These are phyloP conservation scores for Nematostella vectensis DNA, from an alignment of 92 coral and sea anemone genomes.

Conservation along the genomic window DNA sequence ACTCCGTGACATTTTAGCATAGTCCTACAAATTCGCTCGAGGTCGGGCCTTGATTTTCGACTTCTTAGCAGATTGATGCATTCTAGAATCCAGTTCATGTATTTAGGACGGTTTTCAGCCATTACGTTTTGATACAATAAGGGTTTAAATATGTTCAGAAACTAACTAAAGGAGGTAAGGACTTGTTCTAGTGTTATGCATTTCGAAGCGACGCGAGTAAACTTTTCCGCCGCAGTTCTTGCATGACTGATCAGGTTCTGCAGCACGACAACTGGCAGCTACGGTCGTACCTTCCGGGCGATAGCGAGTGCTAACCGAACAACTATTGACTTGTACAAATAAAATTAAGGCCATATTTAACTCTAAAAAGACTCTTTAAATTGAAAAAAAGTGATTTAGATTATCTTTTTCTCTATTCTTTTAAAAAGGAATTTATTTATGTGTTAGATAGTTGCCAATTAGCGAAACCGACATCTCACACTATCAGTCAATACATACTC, in stretches of 20 bases:
- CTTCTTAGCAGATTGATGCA: constrained; percentile 94
- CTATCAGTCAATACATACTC: too few relatives aligned
- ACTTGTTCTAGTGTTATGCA: neutral
- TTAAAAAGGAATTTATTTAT: too few relatives aligned
- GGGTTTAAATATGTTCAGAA: neutral
- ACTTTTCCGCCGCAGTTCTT: neutral
- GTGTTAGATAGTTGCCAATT: too few relatives aligned
- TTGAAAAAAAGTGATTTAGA: too few relatives aligned
- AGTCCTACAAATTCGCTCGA: constrained; percentile 96
- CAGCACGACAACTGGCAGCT: neutral
- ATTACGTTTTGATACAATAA: constrained; percentile 17
- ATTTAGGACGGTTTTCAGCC: constrained; percentile 91
- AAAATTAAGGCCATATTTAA: too few relatives aligned
- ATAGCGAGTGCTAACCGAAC: too few relatives aligned
- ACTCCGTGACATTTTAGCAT: constrained; percentile 99
- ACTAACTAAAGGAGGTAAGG: neutral
- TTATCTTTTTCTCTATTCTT: too few relatives aligned
- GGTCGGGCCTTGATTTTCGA: constrained; percentile 99
- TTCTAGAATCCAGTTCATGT: constrained; percentile 97
- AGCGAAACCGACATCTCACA: too few relatives aligned
- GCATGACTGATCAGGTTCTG: constrained; percentile 4
- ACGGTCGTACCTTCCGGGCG: too few relatives aligned
- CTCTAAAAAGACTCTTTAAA: too few relatives aligned
- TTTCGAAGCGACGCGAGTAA: constrained; percentile 1
- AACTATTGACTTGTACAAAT: too few relatives aligned